phyloP scores from a whole-genome alignment of 2,113 vertebrate genomes.

The Alexandromys fortis region DNA sequence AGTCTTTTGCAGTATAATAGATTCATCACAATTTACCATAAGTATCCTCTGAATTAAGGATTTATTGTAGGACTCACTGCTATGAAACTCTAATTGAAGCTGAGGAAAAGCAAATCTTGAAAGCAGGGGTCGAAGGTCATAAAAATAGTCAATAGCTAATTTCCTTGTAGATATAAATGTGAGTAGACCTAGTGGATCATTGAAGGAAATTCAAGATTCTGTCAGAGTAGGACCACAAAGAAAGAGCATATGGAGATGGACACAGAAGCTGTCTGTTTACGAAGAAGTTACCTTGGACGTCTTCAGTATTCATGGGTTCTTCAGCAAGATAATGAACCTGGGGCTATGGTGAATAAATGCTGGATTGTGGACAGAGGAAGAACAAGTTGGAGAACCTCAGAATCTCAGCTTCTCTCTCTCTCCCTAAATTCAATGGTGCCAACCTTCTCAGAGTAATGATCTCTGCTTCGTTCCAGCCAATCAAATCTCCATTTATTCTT shows the following conservation, averaged over 20 bases:
- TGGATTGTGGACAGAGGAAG: not conserved
- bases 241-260: not conserved
- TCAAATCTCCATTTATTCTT: not conserved
- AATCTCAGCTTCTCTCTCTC: not conserved
- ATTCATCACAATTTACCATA: not conserved
- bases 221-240: not conserved
- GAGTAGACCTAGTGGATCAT: not conserved
- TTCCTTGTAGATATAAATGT: not conserved
- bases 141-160: not conserved
- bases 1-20: not conserved
- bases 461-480: not conserved
- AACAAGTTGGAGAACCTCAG: not conserved
- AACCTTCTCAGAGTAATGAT: not conserved
- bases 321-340: not conserved
- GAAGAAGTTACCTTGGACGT: not conserved
- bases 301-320: not conserved
- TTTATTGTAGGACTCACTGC: not conserved
- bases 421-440: not conserved
- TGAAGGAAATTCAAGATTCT: not conserved
- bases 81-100: not conserved
- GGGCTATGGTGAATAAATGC: not conserved
- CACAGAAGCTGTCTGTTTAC: not conserved
- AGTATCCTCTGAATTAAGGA: not conserved
- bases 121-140: not conserved
- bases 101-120: not conserved